Evolutionary conservation across 2,113 vertebrate genomes (phyloP), one percentile per base, ranked within the genome.

Genomic region (Dryoscopus gambensis): DNA sequence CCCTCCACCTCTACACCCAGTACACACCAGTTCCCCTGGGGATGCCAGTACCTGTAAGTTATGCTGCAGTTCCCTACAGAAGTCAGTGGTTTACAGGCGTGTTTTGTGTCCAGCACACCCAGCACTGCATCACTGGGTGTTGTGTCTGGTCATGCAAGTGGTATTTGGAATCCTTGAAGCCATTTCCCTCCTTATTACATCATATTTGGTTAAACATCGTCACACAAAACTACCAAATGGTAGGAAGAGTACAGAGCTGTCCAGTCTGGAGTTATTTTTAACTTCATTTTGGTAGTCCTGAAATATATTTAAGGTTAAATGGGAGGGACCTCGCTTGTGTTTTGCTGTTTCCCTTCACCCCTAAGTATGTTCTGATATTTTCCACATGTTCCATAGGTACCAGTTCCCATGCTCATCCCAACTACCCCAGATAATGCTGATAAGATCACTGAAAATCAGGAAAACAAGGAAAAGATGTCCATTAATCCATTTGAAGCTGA

Each of bases 1-100:
- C 99, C 63, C 98, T 99, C 98, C 98, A 98, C 96, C 98, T 99
- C 97, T 99, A 99, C 98, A 98, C 98, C 63, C 99, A 99, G 95
- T 99, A 98, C 92, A 97, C 98, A 9, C 99, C 99, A 40, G 97
- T 98, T 83, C 98, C 98, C 3, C 90, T 99, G 64, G 98, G 98
- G 55, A 93, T 99, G 95, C 99, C 99, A 15, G 46, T 99, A 73
- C 99, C 99, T 39, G 99, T 99, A 97, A 93, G 99, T 98, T 84
- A 40, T 42, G 11, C 55, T 93, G 79, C 67, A 60, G 25, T 84
- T 93, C 70, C 25, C 44, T 53, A 3, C 74, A 69, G 28, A 62
- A 39, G 6, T 31, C 69, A 60, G 15, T 23, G 63, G 4, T 90
- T 71, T 65, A 1, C 40, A 39, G 78, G 35, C 59, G 53, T 23